Conservation (phyloP, 2,797 vertebrate genomes). For the Takifugu ocellatus region DNA sequence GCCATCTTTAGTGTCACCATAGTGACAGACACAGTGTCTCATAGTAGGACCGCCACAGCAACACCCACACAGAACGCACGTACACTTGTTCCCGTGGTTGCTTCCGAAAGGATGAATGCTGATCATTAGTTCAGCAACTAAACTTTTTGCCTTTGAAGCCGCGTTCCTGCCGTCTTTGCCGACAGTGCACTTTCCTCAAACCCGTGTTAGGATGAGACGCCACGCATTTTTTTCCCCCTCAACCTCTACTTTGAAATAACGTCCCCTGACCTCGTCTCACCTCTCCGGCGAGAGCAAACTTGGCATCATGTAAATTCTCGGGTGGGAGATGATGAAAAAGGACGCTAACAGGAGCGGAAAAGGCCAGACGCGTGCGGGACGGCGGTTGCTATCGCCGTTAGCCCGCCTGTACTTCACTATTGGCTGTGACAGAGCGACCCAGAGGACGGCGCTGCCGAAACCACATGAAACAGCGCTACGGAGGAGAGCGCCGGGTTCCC, state of each 20-base stretch:
- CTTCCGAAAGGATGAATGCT: slow-evolving; percentile 11
- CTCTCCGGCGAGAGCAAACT: slow-evolving; percentile 17
- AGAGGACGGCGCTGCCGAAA: slow-evolving; percentile 67
- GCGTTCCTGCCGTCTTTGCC: slow-evolving; percentile 25
- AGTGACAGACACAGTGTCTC: too few species aligned
- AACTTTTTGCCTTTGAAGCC: slow-evolving; percentile 63
- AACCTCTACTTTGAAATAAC: slow-evolving; percentile 58
- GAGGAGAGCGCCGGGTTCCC: slow-evolving; percentile 39
- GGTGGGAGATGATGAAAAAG: slow-evolving; percentile 56
- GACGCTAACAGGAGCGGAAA: slow-evolving; percentile 50
- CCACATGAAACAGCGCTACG: slow-evolving; percentile 72
- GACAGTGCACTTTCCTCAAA: slow-evolving; percentile 48
- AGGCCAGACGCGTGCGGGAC: slow-evolving; percentile 40
- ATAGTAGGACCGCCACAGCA: too few species aligned
- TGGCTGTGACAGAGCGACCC: slow-evolving; percentile 72
- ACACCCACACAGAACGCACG: too few species aligned
- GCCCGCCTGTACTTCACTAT: slow-evolving; percentile 68
- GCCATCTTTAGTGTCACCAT: too few species aligned
- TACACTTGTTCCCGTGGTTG: slow-evolving; percentile 2
- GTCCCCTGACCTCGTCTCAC: slow-evolving; percentile 43
- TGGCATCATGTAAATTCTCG: slow-evolving; percentile 39
- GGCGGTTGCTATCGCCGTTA: slow-evolving; percentile 49
- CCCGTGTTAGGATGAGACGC: slow-evolving; percentile 22
- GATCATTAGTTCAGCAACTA: slow-evolving; percentile 49
- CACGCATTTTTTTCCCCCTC: neutral